These are phyloP conservation scores for Protobothrops mucrosquamatus DNA, from an alignment of 2,113 vertebrate genomes.

Conservation along the genomic window DNA sequence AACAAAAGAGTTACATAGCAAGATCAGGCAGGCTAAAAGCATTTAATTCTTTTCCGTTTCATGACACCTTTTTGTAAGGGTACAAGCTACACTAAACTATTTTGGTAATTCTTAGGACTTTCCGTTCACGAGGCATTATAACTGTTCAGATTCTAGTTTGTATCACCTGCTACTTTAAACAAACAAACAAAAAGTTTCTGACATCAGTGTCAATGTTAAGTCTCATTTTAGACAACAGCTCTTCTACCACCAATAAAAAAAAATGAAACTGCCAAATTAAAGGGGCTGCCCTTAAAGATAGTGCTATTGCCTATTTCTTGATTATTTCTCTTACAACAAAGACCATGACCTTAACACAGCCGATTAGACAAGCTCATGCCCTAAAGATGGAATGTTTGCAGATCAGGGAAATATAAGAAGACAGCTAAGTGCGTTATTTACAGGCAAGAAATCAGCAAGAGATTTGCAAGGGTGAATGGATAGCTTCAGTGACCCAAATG, in stretches of 20 bases:
- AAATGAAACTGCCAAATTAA: slow-evolving; percentile 4
- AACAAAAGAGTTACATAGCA: neutral
- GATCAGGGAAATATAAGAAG: slow-evolving; percentile 63
- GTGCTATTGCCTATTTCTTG: slow-evolving; percentile 3
- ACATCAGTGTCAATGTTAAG: neutral
- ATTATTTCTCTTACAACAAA: slow-evolving; percentile 16
- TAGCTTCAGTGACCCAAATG: slow-evolving; percentile 52
- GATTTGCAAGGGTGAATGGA: slow-evolving; percentile 40
- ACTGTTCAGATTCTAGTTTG: neutral
- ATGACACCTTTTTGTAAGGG: neutral
- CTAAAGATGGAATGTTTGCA: slow-evolving; percentile 28
- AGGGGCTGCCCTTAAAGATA: slow-evolving; percentile 18
- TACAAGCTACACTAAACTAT: neutral
- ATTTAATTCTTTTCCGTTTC: neutral
- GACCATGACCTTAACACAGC: slow-evolving; percentile 44
- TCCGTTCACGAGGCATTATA: neutral
- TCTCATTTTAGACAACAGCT: neutral
- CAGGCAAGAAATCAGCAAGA: slow-evolving; percentile 56
- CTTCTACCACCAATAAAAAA: slow-evolving; percentile 40
- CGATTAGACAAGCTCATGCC: slow-evolving; percentile 35
- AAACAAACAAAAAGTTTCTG: neutral
- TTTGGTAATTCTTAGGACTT: neutral
- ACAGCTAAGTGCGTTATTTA: slow-evolving; percentile 48
- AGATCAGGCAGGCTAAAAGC: neutral
- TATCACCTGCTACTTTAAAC: neutral